Evolutionary conservation across 2,888 invertebrate species (phyloP).

Genomic region (Andrena flavipes): DNA sequence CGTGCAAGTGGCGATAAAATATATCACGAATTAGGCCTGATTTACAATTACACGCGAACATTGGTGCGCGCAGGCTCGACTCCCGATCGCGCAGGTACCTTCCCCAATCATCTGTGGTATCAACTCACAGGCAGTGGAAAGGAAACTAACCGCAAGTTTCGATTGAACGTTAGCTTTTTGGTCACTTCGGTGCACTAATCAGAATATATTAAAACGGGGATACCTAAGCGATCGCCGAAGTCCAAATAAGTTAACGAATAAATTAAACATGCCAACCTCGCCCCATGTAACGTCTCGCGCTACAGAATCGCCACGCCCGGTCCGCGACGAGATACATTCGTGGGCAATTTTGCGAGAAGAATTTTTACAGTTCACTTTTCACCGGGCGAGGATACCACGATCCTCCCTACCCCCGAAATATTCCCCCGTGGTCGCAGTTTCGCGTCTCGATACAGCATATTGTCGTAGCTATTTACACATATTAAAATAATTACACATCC

Average conservation of each 20-base stretch:
- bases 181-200: neutral
- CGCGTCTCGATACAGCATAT: constrained; percentile 47
- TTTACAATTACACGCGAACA: constrained; percentile 25
- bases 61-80: constrained; percentile 19
- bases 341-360: constrained; percentile 12
- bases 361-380: constrained; percentile 22
- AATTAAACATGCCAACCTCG: constrained; percentile 1
- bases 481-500: constrained; percentile 64
- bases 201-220: constrained; percentile 8
- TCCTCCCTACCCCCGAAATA: constrained; percentile 3
- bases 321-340: neutral
- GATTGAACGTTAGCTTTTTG: neutral
- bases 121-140: neutral
- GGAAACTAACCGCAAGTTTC: neutral
- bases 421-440: constrained; percentile 12
- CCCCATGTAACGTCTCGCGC: neutral
- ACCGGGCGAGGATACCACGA: neutral
- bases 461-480: constrained; percentile 63
- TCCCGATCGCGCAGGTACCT: constrained; percentile 5
- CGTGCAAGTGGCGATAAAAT: neutral
- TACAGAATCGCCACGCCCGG: neutral
- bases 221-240: neutral
- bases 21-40: constrained; percentile 40
- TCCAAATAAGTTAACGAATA: neutral
- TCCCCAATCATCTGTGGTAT: constrained; percentile 41